Evolutionary conservation across 2,113 vertebrate species (phyloP), one percentile per base, ranked within the genome.

Genomic region (Osmerus mordax): DNA sequence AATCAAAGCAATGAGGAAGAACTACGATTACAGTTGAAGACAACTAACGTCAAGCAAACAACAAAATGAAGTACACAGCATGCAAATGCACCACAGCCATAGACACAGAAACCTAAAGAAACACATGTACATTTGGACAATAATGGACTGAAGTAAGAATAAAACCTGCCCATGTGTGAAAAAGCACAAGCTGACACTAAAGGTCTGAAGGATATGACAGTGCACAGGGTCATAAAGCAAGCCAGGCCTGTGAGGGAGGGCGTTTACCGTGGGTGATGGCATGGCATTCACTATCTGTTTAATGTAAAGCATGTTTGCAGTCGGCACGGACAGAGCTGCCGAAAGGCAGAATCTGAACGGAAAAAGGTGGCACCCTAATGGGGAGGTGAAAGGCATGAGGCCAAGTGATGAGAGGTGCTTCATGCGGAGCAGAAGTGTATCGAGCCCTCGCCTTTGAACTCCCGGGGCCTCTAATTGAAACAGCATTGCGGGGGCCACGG

Each of bases 381-480:
- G 74, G 76, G 76, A 79, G 86, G 86, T 84, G 82, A 87, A 87
- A 81, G 82, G 79, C 77, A 55, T 61, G 74, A 78, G 85, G 72
- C 77, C 76, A 69, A 23, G 82, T 29, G 89, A 89, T 90, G 91
- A 92, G 87, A 76, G 85, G 55, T 69, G 75, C 84, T 86, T 89
- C 86, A 84, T 73, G 82, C 52, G 65, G 75, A 87, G 84, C 84
- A 81, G 79, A 70, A 81, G 87, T 79, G 82, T 67, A 87, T 85
- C 73, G 56, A 72, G 80, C 77, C 79, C 73, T 83, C 52, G 84
- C 86, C 90, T 93, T 93, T 93, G 91, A 93, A 92, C 86, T 77
- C 74, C 58, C 67, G 77, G 81, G 78, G 29, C 79, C 16, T 79
- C 83, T 92, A 91, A 93, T 92, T 91, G 90, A 90, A 93, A 93